phyloP scores from a whole-genome alignment of 2,888 invertebrate genomes.

The Patella ulyssiponensis region DNA sequence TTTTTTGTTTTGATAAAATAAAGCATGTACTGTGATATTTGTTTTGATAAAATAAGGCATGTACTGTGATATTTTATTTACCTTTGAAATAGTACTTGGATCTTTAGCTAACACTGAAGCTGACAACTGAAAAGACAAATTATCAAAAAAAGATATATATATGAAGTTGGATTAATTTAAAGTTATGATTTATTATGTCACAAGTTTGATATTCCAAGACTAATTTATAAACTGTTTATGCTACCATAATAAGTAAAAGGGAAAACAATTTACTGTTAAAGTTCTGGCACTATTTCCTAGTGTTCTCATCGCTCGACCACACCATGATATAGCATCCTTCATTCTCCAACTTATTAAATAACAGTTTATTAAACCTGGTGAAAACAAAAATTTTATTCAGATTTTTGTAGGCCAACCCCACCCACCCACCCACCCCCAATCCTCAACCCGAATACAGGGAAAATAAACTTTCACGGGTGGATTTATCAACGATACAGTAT shows the following conservation, averaged over 20 bases:
- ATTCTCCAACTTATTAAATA: slow-evolving; percentile 80
- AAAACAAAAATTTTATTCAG: background rate
- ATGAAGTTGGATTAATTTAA: too few relatives aligned
- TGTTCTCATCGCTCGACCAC: slow-evolving; percentile 81
- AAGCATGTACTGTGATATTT: background rate
- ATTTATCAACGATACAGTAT: too few relatives aligned
- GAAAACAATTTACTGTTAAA: slow-evolving; percentile 77
- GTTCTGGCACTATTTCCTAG: slow-evolving; percentile 82
- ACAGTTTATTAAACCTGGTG: slow-evolving; percentile 80
- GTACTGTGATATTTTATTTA: slow-evolving; percentile 35
- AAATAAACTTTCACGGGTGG: too few relatives aligned
- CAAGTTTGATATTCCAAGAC: too few relatives aligned
- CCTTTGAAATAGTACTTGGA: slow-evolving; percentile 68
- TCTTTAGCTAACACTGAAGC: slow-evolving; percentile 83
- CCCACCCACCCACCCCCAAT: too few relatives aligned
- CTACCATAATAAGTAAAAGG: too few relatives aligned
- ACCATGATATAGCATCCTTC: slow-evolving; percentile 82
- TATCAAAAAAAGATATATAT: too few relatives aligned
- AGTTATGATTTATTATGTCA: too few relatives aligned
- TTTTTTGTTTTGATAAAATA: background rate
- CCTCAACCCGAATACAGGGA: too few relatives aligned
- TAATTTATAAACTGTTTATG: too few relatives aligned
- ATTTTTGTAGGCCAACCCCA: too few relatives aligned
- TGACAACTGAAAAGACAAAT: slow-evolving; percentile 77
- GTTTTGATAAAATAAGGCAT: background rate